phyloP scores from a whole-genome alignment of 35 echinoderm and acorn worm genomes.

The Strongylocentrotus purpuratus region DNA sequence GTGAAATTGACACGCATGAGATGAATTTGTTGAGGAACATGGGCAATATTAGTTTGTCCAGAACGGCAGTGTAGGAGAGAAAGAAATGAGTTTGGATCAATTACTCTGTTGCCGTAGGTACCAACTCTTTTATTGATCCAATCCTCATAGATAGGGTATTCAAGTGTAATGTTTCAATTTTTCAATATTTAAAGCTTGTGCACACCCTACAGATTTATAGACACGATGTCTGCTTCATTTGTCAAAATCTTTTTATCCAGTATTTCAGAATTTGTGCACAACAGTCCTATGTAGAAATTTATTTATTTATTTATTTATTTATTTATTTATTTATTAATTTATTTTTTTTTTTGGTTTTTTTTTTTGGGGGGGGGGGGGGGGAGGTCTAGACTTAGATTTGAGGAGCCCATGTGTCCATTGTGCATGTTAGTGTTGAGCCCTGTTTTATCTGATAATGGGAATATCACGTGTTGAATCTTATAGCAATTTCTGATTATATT shows the following conservation, averaged over 20 bases:
- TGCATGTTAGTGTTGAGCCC: too few species aligned
- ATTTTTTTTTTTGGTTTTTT: too few species aligned
- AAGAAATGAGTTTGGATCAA: neutral
- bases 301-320: too few species aligned
- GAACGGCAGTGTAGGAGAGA: neutral
- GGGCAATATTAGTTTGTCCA: neutral
- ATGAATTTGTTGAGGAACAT: neutral
- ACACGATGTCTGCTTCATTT: neutral
- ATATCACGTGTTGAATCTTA: neutral
- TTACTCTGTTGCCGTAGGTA: neutral
- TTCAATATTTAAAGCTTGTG: neutral
- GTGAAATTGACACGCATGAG: neutral
- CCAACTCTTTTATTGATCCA: neutral
- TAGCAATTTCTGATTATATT: too few species aligned
- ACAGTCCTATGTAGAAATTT: too few species aligned
- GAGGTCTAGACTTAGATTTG: too few species aligned
- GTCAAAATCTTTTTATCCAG: too few species aligned
- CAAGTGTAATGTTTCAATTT: neutral
- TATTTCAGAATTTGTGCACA: too few species aligned
- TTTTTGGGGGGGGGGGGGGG: too few species aligned
- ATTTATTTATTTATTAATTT: too few species aligned
- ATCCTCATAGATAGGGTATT: neutral
- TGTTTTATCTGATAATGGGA: too few species aligned
- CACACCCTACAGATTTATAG: neutral
- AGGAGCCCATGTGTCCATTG: too few species aligned